Evolutionary conservation across 2,888 invertebrate species (phyloP), one percentile per base, ranked within the genome.

Genomic region (Ephialtes manifestator): DNA sequence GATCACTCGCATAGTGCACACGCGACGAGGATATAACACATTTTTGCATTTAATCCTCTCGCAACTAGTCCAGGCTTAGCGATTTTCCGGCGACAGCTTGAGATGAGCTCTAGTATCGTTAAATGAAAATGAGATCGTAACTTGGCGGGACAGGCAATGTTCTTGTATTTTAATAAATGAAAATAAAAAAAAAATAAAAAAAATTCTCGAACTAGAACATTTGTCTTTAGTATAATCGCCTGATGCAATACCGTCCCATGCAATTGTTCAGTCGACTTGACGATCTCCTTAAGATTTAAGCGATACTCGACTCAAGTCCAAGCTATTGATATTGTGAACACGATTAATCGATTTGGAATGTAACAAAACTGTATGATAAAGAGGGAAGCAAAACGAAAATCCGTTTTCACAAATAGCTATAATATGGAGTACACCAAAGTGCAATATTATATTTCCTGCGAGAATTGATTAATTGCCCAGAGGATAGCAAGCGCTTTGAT

Each of bases 361-460:
- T 60, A 51, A 77, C 11, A 55, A 46, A 76, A 43, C 60, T 51
- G 48, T 20, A 65, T 78, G 68, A 78, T 70, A 63, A 51, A 63
- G 43, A 43, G 76, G n/a, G 28, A 67, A 72, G 68, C 72, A 83
- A 80, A 75, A 43, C 51, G 43, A n/a, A n/a, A n/a, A 63, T 79
- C 78, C 20, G 70, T 48, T 65, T 76, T 51, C 39, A 55, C 35
- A 55, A 24, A 76, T 65, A 83, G 60, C 70, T 51, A 31, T 72
- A 77, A 77, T 60, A 39, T 63, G 63, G 82, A 89, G 87, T 90
- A 91, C 92, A 92, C 92, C 91, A 92, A 91, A 91, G 92, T 93
- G 93, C 92, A 93, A 93, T 93, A 93, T 89, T 89, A 86, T 82
- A 77, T 80, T 86, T 88, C 60, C 86, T 84, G 78, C 83, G 74